Conservation (phyloP, 1,140 invertebrate genomes). For the Kradibia gibbosae region DNA sequence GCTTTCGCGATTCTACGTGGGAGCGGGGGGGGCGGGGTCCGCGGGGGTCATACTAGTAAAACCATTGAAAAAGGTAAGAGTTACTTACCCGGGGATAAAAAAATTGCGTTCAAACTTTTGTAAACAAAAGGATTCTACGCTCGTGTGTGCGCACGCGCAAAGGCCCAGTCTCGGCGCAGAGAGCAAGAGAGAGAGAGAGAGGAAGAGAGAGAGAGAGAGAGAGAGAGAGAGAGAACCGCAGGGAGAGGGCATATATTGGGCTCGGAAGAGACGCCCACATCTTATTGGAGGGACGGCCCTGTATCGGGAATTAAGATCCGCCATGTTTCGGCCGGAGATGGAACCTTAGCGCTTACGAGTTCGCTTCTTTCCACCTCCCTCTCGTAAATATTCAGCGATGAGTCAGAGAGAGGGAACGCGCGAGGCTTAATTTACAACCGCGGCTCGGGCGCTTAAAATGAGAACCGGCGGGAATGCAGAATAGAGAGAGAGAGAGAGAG, state of each 20-base stretch:
- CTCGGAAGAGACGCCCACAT: neutral
- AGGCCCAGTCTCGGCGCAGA: no score
- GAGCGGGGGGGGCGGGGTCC: no score
- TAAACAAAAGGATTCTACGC: no score
- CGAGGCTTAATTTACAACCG: neutral
- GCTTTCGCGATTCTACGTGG: no score
- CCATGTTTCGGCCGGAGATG: neutral
- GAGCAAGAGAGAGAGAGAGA: neutral
- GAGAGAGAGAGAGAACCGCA: neutral
- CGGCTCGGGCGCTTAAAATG: neutral
- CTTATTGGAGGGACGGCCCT: neutral
- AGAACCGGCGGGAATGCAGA: neutral
- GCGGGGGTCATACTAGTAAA: no score
- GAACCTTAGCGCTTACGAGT: neutral
- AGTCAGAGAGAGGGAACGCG: neutral
- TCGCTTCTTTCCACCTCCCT: neutral
- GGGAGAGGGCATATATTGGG: no score
- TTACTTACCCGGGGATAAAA: no score
- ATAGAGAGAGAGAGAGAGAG: neutral
- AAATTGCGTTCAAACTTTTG: no score
- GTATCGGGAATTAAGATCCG: neutral
- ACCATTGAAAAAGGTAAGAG: no score
- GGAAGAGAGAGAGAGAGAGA: conserved; percentile 16
- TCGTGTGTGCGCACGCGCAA: no score
- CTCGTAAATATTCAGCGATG: neutral